Base-by-base conservation (phyloP, 2,113 vertebrate genomes). In the Vulpes vulpes region DNA sequence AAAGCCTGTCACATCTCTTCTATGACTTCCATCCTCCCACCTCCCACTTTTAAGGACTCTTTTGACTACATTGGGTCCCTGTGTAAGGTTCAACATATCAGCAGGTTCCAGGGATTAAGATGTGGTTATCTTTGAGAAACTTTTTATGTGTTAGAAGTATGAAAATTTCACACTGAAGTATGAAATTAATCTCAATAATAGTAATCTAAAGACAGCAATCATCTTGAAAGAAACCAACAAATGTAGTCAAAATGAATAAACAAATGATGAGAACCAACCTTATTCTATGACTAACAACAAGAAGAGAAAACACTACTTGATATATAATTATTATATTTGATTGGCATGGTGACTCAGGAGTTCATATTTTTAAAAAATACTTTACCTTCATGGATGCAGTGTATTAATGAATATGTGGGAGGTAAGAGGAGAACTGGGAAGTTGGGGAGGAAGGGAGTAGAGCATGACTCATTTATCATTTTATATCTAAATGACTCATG, bases 401-500 rank as follows among this genome's bases (percentile, higher is more conserved):
- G 60, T 87, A 92, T 97, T 97, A 92, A 97, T 94, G 95, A 97
- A 53, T 85, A 59, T 86, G 96, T 98, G 69, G 97, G 97, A 95
- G 73, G 80, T 23, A 59, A 53, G 27, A 93, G 55, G 59, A 94
- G 60, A 91, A 94, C 64, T 83, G 65, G 59, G 93, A 96, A 88
- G 88, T 87, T 60, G 76, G 53, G 49, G 30, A 80, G 53, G 32
- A 81, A 92, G 74, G 73, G 55, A 94, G 84, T 67, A 83, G 55
- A 88, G 57, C 88, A 64, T n/a, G 65, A 97, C 65, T 97, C 95
- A 96, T 89, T 97, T 93, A 95, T 96, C 92, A 97, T 85, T 96
- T 97, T 96, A 76, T 95, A 62, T 84, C 87, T 85, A 96, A 96
- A 64, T 98, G 97, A 97, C 84, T 98, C 96, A 97, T 78, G 76